Conservation (phyloP, 2,888 invertebrate genomes). For the Halictus ligatus region DNA sequence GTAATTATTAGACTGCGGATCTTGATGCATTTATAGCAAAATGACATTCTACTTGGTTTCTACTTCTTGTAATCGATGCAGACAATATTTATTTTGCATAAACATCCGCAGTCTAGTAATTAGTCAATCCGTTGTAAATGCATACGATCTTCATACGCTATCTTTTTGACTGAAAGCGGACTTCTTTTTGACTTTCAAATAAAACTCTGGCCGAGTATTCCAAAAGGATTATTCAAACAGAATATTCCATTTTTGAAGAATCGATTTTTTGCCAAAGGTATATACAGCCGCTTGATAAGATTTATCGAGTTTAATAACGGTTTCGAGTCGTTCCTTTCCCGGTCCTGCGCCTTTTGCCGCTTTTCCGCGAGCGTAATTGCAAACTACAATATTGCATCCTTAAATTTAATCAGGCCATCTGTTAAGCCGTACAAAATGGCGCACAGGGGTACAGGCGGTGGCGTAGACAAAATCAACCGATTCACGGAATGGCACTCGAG, state of each 20-base stretch:
- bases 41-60: no score
- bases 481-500: not conserved
- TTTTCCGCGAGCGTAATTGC: not conserved
- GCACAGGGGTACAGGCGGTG: not conserved
- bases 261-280: not conserved
- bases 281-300: not conserved
- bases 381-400: slow-evolving; percentile 8
- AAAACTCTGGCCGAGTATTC: not conserved
- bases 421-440: slow-evolving; percentile 8
- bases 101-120: not conserved
- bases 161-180: not conserved
- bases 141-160: not conserved
- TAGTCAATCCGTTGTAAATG: not conserved
- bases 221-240: no score
- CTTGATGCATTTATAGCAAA: no score
- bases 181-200: not conserved
- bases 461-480: not conserved
- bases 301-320: not conserved
- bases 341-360: not conserved
- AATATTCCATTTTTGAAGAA: not conserved
- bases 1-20: no score
- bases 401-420: not conserved
- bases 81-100: no score
- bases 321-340: not conserved
- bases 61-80: no score